Conservation (phyloP, 2,888 invertebrate genomes). For the Lepidocyrtoides sp. region DNA sequence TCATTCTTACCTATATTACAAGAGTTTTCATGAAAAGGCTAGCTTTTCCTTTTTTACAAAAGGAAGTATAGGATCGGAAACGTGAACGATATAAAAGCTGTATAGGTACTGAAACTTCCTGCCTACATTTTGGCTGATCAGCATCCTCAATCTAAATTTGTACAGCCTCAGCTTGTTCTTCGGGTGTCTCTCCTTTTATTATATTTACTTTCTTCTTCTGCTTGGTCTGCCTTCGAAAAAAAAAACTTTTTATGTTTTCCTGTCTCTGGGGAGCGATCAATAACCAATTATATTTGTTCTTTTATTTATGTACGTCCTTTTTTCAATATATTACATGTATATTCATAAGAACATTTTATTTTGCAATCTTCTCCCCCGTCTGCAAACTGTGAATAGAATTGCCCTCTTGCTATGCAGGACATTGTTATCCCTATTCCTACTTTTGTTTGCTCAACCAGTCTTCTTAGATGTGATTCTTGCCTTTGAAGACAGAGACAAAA, state of each 20-base stretch:
- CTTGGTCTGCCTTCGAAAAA: background rate
- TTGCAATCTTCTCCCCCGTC: constrained; percentile 17
- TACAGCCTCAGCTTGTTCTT: background rate
- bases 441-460: background rate
- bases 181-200: background rate
- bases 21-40: background rate
- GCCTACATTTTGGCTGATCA: constrained; percentile 36
- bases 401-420: background rate
- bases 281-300: constrained; percentile 60
- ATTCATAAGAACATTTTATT: constrained; percentile 16
- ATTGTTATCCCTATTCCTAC: background rate
- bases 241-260: background rate
- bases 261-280: constrained; percentile 58
- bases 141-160: constrained; percentile 10
- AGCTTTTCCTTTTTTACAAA: background rate
- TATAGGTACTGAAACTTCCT: too few relatives aligned
- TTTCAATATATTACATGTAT: background rate
- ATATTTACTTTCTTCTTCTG: background rate
- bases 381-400: background rate
- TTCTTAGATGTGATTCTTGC: background rate
- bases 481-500: background rate
- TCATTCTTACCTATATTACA: background rate
- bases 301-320: background rate
- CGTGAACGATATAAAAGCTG: too few relatives aligned
- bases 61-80: background rate